Conservation (phyloP, 2,888 invertebrate genomes). For the Orchesellides sinensis region DNA sequence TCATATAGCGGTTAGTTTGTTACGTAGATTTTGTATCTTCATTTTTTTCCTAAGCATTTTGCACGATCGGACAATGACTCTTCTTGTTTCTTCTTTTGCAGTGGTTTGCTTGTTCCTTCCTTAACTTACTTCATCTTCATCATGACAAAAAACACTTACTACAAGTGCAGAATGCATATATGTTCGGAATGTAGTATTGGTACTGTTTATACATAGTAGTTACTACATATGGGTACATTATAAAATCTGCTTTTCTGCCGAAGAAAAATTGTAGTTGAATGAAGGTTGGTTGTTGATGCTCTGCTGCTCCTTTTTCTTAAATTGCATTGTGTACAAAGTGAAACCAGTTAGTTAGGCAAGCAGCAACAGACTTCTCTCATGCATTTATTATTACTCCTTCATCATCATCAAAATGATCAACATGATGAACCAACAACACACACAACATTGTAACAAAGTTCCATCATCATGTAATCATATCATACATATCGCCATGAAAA, state of each 20-base stretch:
- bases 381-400: constrained; percentile 61
- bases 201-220: constrained; percentile 4
- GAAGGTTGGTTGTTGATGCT: constrained; percentile 51
- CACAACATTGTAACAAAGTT: constrained; percentile 50
- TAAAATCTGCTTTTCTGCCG: too few species aligned
- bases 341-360: constrained; percentile 65
- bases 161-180: not conserved
- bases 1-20: constrained; percentile 44
- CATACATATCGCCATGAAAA: constrained; percentile 54
- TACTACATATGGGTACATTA: not conserved
- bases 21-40: constrained; percentile 45
- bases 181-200: not conserved
- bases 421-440: constrained; percentile 40
- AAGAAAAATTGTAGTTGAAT: too few species aligned
- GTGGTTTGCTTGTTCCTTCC: constrained; percentile 64
- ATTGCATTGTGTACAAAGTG: constrained; percentile 65
- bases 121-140: constrained; percentile 42
- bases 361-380: constrained; percentile 45
- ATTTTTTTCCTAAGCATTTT: constrained; percentile 63
- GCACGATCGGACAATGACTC: constrained; percentile 72
- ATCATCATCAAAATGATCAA: not conserved
- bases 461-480: constrained; percentile 61
- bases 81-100: constrained; percentile 50
- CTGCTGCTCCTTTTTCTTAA: constrained; percentile 58
- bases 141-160: constrained; percentile 49